Conservation (phyloP, 2,797 vertebrate genomes). For the Centroberyx gerrardi region DNA sequence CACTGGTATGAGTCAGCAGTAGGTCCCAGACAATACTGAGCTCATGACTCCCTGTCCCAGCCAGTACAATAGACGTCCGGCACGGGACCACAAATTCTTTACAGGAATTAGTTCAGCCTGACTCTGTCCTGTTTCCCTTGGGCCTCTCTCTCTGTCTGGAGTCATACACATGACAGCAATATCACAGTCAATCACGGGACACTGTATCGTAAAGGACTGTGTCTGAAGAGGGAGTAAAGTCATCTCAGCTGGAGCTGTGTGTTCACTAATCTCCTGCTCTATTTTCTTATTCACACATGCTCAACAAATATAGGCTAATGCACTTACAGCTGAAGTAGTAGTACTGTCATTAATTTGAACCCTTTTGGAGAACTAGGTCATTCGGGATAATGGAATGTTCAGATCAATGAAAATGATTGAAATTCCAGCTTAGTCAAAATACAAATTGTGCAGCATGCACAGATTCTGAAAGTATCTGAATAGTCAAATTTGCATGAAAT, state of each 20-base stretch:
- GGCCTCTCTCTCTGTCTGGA: conserved; percentile 25
- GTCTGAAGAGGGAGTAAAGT: neutral
- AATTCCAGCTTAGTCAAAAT: conserved; percentile 18
- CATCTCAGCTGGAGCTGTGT: neutral
- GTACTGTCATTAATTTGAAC: conserved; percentile 8
- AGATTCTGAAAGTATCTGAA: neutral
- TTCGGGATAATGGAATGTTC: conserved; percentile 2
- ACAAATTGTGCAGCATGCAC: conserved; percentile 7
- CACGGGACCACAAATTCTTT: conserved; percentile 41
- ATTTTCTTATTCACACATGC: conserved; percentile 8
- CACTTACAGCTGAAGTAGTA: neutral
- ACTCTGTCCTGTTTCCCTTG: conserved; percentile 9
- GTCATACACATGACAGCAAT: conserved; percentile 35
- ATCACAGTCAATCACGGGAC: conserved; percentile 10
- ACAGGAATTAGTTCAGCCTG: conserved; percentile 49
- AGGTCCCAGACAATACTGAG: conserved; percentile 52
- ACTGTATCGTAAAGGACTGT: conserved; percentile 12
- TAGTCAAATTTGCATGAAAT: neutral
- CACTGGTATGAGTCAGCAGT: conserved; percentile 72
- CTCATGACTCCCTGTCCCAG: conserved; percentile 45
- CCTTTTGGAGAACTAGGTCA: conserved; percentile 29
- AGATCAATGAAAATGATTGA: conserved; percentile 27
- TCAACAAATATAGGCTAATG: conserved; percentile 16
- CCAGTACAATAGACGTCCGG: conserved; percentile 46
- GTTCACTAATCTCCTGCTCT: neutral